Conservation (phyloP, 1,140 invertebrate species). For the Melanaphis sacchari region DNA sequence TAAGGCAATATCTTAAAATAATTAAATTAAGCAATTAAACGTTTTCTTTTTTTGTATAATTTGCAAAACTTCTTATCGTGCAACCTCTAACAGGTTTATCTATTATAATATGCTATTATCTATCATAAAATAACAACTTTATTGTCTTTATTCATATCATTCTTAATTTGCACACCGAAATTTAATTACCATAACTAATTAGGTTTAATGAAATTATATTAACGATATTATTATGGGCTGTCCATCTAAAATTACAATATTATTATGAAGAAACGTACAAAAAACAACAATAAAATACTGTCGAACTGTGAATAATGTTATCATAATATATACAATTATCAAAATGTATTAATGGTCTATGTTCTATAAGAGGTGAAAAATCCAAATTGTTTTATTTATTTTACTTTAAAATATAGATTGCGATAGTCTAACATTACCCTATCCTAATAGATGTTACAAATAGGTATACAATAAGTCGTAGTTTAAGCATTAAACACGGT, state of each 20-base stretch:
- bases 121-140: not conserved
- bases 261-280: too few species aligned
- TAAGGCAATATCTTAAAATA: not conserved
- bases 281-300: not conserved
- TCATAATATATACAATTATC: not conserved
- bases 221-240: not conserved
- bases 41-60: not conserved
- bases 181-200: not conserved
- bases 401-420: not conserved
- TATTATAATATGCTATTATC: not conserved
- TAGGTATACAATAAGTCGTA: not conserved
- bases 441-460: not conserved
- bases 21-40: not conserved
- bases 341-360: not conserved
- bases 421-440: not conserved
- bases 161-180: not conserved
- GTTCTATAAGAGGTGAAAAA: not conserved
- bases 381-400: not conserved
- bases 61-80: not conserved
- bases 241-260: not conserved
- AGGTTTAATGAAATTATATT: too few species aligned
- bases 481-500: not conserved
- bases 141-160: not conserved
- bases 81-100: not conserved
- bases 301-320: not conserved